A percentile compares a stretch with the other conserved stretches of the same genome.
These are phyloP conservation scores for Rhabdophis nuchalis DNA, from an alignment of 2,797 vertebrate species.

Conservation along the genomic window DNA sequence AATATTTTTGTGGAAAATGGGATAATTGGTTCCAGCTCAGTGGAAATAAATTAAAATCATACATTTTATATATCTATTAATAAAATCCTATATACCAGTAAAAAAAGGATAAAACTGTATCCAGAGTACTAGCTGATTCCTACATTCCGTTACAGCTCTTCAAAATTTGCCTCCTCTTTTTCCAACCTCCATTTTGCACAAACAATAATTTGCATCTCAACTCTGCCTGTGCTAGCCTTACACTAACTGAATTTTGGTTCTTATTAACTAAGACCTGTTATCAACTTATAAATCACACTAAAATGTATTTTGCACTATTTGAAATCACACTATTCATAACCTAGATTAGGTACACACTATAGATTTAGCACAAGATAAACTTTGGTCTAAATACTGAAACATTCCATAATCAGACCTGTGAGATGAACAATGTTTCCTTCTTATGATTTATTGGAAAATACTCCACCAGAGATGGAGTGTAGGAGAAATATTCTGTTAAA, in stretches of 20 bases:
- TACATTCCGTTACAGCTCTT: not conserved
- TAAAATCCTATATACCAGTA: not conserved
- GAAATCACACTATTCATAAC: not conserved
- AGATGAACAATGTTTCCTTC: not conserved
- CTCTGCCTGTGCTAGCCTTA: not conserved
- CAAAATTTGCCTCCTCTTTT: not conserved
- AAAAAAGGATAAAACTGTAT: not conserved
- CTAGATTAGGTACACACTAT: not conserved
- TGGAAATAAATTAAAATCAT: not conserved
- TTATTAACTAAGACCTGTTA: not conserved
- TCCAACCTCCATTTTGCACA: not conserved
- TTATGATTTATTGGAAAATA: not conserved
- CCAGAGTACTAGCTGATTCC: not conserved
- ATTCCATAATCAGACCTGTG: not conserved
- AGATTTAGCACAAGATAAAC: not conserved
- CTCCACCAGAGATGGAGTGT: not conserved
- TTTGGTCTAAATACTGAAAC: not conserved
- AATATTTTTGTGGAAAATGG: not conserved
- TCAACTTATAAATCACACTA: not conserved
- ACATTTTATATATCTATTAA: not conserved
- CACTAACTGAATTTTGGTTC: not conserved
- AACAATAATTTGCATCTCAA: not conserved
- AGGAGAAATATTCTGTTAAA: not conserved
- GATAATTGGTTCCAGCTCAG: not conserved
- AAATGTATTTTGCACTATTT: not conserved